Evolutionary conservation across 1,140 invertebrate species (phyloP), one percentile per base, ranked within the genome.

Genomic region (Aphaenogaster rudis): DNA sequence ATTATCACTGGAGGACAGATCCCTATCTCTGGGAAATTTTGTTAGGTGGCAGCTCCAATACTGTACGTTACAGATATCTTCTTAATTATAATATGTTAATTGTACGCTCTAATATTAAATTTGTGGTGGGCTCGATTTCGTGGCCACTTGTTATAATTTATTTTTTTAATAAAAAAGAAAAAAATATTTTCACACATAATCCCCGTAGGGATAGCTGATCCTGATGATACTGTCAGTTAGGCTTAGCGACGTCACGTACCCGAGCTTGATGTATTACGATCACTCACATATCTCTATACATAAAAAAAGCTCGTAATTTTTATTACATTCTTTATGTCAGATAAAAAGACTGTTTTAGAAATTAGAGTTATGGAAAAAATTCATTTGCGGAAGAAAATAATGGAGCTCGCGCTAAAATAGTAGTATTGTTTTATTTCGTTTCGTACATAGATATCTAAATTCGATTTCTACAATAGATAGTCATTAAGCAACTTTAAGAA

Each of bases 391-490:
- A 21, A 15, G 36, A 28, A 15, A 39, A 66, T 50, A 21, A 67
- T 9, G 7, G 7, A 28, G 48, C 17, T 67, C 2, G n/a, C 36
- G 3, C 15, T 66, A 69, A 81, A 69, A 81, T 42, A 81, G 36
- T 21, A 79, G 0, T 69, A 28, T 54, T 42, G 5, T 42, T 81
- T 81, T 81, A 81, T 81, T 81, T 81, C 6, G n/a, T 50, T 39
- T 67, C 13, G 2, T 69, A 81, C 48, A 52, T 52, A 0, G 7
- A 67, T 54, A 21, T 7, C 13, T 80, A 39, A 17, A 39, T 8
- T 80, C 21, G 13, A 54, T 54, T 81, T 69, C 63, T 54, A 69
- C 45, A 79, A 52, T 21, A 42, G 36, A 42, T 69, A 81, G 8
- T 52, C 15, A 45, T 69, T 54, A 69, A 39, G 48, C 48, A 42